Percentiles rank a stretch among this genome's conserved stretches.
Evolutionary conservation across 2,888 invertebrate species (phyloP).

Genomic region (Muschampia staudingeri): DNA sequence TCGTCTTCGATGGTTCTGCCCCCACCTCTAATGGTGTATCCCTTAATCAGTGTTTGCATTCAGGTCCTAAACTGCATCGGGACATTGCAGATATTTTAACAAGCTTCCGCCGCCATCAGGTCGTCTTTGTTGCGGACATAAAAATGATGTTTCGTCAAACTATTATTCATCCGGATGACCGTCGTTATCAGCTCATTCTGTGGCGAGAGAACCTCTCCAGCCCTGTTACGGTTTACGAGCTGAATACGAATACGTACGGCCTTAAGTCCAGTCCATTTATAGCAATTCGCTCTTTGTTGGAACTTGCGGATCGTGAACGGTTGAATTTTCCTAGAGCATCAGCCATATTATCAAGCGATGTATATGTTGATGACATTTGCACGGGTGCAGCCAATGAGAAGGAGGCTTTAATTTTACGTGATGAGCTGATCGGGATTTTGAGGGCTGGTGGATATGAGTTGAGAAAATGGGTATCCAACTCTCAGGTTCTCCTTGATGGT

Average conservation of each 20-base stretch:
- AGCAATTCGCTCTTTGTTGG: slow-evolving; percentile 44
- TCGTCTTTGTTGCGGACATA: slow-evolving; percentile 40
- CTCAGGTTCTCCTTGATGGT: slow-evolving; percentile 16
- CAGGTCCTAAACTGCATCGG: slow-evolving; percentile 33
- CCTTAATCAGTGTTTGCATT: not conserved
- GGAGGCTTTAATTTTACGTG: not conserved
- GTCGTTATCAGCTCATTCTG: slow-evolving; percentile 50
- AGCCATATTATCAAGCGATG: not conserved
- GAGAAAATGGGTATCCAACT: slow-evolving; percentile 45
- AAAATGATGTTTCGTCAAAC: slow-evolving; percentile 54
- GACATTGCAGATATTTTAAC: slow-evolving; percentile 31
- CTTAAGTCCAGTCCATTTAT: slow-evolving; percentile 46
- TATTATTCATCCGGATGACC: slow-evolving; percentile 44
- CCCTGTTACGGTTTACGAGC: slow-evolving; percentile 40
- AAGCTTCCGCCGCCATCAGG: slow-evolving; percentile 33
- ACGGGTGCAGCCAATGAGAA: not conserved
- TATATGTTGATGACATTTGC: slow-evolving; percentile 7
- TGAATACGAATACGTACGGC: slow-evolving; percentile 61
- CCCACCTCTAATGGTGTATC: not conserved
- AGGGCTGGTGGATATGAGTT: slow-evolving; percentile 28
- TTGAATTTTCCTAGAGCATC: not conserved
- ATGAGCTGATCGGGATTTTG: slow-evolving; percentile 28
- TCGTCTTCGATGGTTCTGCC: slow-evolving; percentile 23
- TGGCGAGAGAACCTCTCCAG: slow-evolving; percentile 45
- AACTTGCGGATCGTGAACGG: slow-evolving; percentile 3